Percentiles rank a stretch among this genome's conserved stretches.
Conservation (phyloP, 2,888 invertebrate genomes). For the Drosophila emarginata region DNA sequence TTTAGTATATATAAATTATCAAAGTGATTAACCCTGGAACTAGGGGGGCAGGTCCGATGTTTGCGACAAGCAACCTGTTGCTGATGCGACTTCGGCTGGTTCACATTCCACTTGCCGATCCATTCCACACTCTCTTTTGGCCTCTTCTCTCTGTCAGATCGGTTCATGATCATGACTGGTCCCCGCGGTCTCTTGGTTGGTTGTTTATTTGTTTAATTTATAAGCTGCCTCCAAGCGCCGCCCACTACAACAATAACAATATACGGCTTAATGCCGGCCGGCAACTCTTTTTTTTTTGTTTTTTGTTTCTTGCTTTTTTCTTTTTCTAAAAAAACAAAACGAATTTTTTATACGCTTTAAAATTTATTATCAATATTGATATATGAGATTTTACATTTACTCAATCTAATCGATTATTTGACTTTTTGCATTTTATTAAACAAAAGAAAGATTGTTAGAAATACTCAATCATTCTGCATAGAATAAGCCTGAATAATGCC, state of each 20-base stretch:
- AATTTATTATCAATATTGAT: not conserved
- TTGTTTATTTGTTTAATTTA: slow-evolving; percentile 68
- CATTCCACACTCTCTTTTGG: not conserved
- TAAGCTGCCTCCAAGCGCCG: slow-evolving; percentile 63
- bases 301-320: too few species aligned
- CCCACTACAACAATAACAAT: slow-evolving; percentile 40
- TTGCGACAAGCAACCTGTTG: not conserved
- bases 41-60: not conserved
- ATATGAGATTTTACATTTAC: too few species aligned
- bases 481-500: too few species aligned
- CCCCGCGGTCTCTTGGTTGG: slow-evolving; percentile 54
- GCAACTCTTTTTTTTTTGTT: too few species aligned
- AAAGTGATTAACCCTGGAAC: slow-evolving; percentile 2
- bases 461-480: too few species aligned
- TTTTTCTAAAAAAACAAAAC: too few species aligned
- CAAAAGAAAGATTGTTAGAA: too few species aligned
- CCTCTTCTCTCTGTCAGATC: not conserved
- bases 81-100: not conserved
- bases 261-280: slow-evolving; percentile 27
- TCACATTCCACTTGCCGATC: not conserved
- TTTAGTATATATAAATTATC: slow-evolving; percentile 6
- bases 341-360: slow-evolving; percentile 4
- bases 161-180: not conserved
- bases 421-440: too few species aligned
- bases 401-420: too few species aligned